Base-by-base conservation (phyloP, 2,888 invertebrate genomes). In the Ornithoptera priamus region DNA sequence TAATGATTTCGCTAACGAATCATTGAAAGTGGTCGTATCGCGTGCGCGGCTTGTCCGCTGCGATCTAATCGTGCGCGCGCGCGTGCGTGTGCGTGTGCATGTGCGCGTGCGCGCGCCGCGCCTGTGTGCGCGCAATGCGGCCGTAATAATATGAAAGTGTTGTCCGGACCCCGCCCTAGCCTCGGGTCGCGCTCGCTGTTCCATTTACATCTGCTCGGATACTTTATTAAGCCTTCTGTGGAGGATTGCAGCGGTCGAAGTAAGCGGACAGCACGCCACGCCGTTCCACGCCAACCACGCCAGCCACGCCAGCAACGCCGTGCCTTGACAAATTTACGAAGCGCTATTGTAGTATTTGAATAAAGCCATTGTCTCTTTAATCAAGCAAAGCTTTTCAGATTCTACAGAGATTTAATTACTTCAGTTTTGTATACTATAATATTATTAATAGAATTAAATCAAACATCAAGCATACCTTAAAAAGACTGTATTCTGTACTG, bases 1-100 rank as follows among this genome's bases (percentile, higher is more conserved):
- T 92, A 92, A 92, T 92, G 92, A 92, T 91, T 92, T 90, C 86
- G 92, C 92, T 92, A 92, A 92, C 92, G 92, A 92, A 92, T 91
- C 90, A 92, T 92, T 91, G 92, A 92, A 90, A 91, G 92, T 91
- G 87, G 88, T 88, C 80, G 82, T 85, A 89, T 91, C 90, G 92
- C 91, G 91, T 91, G 91, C 90, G 84, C 87, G 81, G 75, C 72
- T 69, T 75, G 75, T 75, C 71, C 74, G 71, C 63, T 39, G 76
- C 77, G 81, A 80, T 83, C 81, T 81, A 81, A 80, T 76, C 75
- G 80, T 65, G 74, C 62, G 71, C 58, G 30, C 67, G 83, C 86
- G 85, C 86, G 89, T 78, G 87, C 85, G 88, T 12, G 46, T 46
- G 56, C 81, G 77, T 76, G 85, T 81, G 84, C 69, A 82, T 76